A percentile compares a stretch with the other conserved stretches of the same genome.
phyloP scores from a whole-genome alignment of 2,888 invertebrate species.

The Thecophora atra region DNA sequence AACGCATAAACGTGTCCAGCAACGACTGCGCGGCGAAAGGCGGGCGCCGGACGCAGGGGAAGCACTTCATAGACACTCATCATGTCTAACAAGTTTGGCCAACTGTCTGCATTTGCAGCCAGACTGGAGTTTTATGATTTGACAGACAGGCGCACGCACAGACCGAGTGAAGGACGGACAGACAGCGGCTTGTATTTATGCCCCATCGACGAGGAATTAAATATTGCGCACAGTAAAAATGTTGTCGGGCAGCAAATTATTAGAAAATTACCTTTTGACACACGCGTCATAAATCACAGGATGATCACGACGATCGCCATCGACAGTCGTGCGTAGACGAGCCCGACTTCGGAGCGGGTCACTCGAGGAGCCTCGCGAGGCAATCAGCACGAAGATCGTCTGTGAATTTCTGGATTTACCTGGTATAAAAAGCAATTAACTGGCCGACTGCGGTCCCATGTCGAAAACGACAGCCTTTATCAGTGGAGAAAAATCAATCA shows the following conservation, averaged over 20 bases:
- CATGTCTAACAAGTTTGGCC: constrained; percentile 46
- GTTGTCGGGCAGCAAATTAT: constrained; percentile 33
- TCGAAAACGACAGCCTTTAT: too few species aligned
- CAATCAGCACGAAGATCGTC: neutral
- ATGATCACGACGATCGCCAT: constrained; percentile 21
- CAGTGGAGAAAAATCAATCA: too few species aligned
- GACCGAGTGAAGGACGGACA: constrained; percentile 26
- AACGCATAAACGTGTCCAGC: constrained; percentile 38
- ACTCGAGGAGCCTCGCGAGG: neutral
- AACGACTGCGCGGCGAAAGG: neutral
- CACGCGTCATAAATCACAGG: constrained; percentile 49
- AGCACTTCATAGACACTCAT: constrained; percentile 26
- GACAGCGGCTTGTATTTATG: neutral
- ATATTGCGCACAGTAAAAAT: constrained; percentile 24
- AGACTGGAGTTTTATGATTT: constrained; percentile 46
- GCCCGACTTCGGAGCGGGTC: neutral
- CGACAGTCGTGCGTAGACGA: constrained; percentile 16
- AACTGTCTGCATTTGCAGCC: constrained; percentile 46
- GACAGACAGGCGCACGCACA: constrained; percentile 28
- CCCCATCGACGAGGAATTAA: neutral
- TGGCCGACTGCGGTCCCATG: neutral
- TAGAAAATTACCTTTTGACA: constrained; percentile 44
- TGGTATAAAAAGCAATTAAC: neutral
- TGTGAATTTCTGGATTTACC: neutral
- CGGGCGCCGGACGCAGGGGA: neutral